phyloP scores from a whole-genome alignment of 2,113 vertebrate species.

The Quiscalus mexicanus region DNA sequence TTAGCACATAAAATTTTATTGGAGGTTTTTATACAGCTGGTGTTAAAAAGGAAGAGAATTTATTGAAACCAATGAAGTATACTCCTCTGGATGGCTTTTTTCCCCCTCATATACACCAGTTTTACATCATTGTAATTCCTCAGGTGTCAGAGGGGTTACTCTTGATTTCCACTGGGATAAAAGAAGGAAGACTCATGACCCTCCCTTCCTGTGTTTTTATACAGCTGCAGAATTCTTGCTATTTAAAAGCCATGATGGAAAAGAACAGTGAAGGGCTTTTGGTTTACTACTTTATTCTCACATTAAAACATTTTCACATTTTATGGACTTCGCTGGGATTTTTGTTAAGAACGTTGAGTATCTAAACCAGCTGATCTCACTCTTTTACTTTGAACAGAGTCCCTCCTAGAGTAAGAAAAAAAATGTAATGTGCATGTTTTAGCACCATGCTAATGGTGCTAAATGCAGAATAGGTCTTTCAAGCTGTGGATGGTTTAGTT shows the following conservation, averaged over 20 bases:
- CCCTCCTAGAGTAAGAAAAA: not conserved
- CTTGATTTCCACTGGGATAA: not conserved
- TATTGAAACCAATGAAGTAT: slow-evolving; percentile 48
- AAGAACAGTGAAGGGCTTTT: not conserved
- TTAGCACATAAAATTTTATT: slow-evolving; percentile 60
- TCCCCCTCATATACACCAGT: not conserved
- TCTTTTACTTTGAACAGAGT: not conserved
- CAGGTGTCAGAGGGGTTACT: not conserved
- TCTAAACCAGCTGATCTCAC: not conserved
- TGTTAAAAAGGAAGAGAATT: slow-evolving; percentile 56
- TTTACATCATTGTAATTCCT: not conserved
- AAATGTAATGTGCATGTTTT: not conserved
- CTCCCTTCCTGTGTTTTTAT: not conserved
- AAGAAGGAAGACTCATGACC: not conserved
- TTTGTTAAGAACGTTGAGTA: not conserved
- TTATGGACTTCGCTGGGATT: not conserved
- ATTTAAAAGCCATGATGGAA: not conserved
- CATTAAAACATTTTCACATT: not conserved
- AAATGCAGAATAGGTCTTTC: not conserved
- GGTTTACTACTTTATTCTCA: not conserved
- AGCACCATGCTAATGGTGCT: not conserved
- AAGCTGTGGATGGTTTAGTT: not conserved
- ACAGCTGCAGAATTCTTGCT: not conserved
- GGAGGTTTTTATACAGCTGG: slow-evolving; percentile 41
- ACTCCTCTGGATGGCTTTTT: not conserved